Evolutionary conservation across 2,113 vertebrate species (phyloP), one percentile per base, ranked within the genome.

Genomic region (Psophia crepitans): DNA sequence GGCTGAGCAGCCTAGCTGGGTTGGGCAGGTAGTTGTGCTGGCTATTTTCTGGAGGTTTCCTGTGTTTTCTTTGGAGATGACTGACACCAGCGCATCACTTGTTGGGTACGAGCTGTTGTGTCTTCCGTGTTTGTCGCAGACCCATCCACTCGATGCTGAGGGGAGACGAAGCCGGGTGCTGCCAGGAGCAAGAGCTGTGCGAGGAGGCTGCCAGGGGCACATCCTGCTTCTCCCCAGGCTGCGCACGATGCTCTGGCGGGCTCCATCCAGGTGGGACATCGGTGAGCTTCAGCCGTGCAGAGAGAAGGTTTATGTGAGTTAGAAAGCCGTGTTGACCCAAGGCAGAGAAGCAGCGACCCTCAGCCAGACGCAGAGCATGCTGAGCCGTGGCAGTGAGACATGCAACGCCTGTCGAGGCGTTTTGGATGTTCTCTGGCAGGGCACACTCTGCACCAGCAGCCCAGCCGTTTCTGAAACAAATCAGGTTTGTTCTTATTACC

Each of bases 141-240:
- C 66, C 46, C 0, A 0, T 19, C 0, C 0, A 76, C 68, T 58
- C 41, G 2, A 0, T 0, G 0, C 3, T 1, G 65, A 81, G 33
- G 16, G 26, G 13, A 53, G 37, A 27, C 0, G 0, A 35, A 84
- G 64, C 64, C 0, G 0, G 37, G 26, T 54, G 79, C 54, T 5
- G 5, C 48, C 5, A 0, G 54, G 28, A 78, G 23, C 3, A 0
- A 78, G 44, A 41, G 54, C 69, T 41, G 44, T 58, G 56, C 35
- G 15, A 35, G 28, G 61, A 12, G 26, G 26, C 21, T 20, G 48
- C 20, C 2, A 46, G 70, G 54, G n/a, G 20, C 41, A 27, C 2
- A 26, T 37, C 28, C 87, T 41, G 77, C 41, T 11, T 37, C 48
- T n/a, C 28, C 61, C 41, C 9, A 9, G 19, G 9, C 76, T 39